Base-by-base conservation (phyloP, 1,140 invertebrate genomes). In the Nephotettix cincticeps region DNA sequence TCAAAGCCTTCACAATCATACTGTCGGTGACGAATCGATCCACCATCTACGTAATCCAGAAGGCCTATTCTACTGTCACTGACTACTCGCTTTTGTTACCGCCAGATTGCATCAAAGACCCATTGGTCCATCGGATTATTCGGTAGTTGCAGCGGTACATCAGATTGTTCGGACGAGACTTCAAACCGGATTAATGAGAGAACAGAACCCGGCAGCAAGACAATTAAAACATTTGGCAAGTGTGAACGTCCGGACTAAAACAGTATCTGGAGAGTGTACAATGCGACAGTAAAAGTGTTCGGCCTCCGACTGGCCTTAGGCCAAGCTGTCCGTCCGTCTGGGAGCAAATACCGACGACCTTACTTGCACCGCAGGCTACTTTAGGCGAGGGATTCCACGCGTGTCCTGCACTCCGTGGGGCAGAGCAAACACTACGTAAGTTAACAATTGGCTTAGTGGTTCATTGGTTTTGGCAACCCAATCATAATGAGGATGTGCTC, bases 291-390 rank as follows among this genome's bases (percentile, higher is more conserved):
- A 51, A 51, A 51, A 51, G 47, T 51, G 47, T 11, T 36, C 32
- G 32, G 21, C 47, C 21, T 51, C 6, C n/a, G 47, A 4, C 47
- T 51, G 47, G 47, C 47, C 4, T 19, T 21, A 51, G 47, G 47
- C 47, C 47, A 51, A 21, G n/a, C 47, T 21, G 47, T 19, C 47
- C 4, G 47, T 40, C 36, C 36, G 36, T 40, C 36, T 40, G 36
- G 6, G 17, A 40, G 47, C 47, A 51, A 51, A 51, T 51, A 51
- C 47, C 47, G 47, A 19, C 47, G 47, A 51, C 47, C 47, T 51
- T 51, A 6, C 47, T 4, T 51, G 47, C 47, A 51, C 47, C n/a
- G 4, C 6, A 2, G 47, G 47, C 14, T n/a, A 51, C 6, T n/a
- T 51, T 51, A 3, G 21, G 47, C 14, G 6, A 17, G 47, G n/a